Conservation (phyloP, 2,888 invertebrate species). For the Dendrolimus houi region DNA sequence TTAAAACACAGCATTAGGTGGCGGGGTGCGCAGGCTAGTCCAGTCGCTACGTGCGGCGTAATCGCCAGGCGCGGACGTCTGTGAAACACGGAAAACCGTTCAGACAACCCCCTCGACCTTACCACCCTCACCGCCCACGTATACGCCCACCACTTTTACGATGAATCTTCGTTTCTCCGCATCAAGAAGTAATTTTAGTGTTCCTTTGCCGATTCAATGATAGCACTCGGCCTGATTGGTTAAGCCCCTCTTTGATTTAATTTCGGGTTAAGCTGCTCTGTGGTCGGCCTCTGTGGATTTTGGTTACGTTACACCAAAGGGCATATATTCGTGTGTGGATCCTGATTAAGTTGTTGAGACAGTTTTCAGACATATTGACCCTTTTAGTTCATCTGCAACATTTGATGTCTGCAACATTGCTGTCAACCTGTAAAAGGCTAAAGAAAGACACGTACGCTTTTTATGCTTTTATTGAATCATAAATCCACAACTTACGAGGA, state of each 20-base stretch:
- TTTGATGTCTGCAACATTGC: too few species aligned
- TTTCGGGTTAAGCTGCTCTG: conserved; percentile 72
- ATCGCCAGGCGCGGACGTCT: conserved; percentile 66
- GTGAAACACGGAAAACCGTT: conserved; percentile 74
- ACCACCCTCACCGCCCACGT: conserved; percentile 24
- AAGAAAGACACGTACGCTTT: too few species aligned
- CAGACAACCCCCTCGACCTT: conserved; percentile 49
- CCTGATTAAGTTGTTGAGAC: not conserved
- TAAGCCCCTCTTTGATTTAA: conserved; percentile 75
- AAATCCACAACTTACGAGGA: too few species aligned
- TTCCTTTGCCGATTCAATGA: conserved; percentile 76
- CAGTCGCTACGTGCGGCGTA: conserved; percentile 62
- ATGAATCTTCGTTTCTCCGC: conserved; percentile 76
- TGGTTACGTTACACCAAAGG: conserved; percentile 34
- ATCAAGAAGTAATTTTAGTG: conserved; percentile 77
- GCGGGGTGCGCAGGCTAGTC: conserved; percentile 43
- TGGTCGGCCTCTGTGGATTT: conserved; percentile 59
- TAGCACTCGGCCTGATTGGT: conserved; percentile 75
- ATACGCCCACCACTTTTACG: conserved; percentile 68
- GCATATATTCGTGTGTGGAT: conserved; percentile 26
- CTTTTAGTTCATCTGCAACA: too few species aligned
- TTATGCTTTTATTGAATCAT: too few species aligned
- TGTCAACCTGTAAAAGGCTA: too few species aligned
- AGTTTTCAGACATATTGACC: not conserved
- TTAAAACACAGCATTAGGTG: conserved; percentile 67